phyloP scores from a whole-genome alignment of 2,888 invertebrate genomes.

The Nebria salina region DNA sequence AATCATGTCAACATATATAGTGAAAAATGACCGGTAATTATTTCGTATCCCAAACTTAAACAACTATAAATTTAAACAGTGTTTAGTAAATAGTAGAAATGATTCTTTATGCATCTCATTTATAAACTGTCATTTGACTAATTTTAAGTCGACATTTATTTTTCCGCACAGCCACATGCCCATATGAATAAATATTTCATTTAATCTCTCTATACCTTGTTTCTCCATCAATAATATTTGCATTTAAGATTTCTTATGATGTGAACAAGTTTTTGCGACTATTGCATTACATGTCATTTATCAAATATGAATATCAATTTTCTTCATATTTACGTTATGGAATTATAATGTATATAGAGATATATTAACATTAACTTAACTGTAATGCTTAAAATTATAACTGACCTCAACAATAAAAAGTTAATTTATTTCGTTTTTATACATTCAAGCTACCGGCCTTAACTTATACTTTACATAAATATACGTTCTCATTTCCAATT shows the following conservation, averaged over 20 bases:
- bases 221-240: background rate
- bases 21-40: background rate
- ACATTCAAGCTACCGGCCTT: background rate
- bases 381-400: background rate
- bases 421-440: background rate
- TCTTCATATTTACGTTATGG: background rate
- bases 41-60: too few species aligned
- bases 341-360: background rate
- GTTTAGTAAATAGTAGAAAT: background rate
- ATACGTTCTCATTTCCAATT: background rate
- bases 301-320: background rate
- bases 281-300: background rate
- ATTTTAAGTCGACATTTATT: background rate
- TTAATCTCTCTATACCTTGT: background rate
- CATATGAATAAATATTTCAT: background rate
- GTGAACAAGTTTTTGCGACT: background rate
- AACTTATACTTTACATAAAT: background rate
- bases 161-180: too few species aligned
- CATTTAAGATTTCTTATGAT: background rate
- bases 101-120: background rate
- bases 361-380: background rate
- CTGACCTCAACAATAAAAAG: background rate
- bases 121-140: background rate
- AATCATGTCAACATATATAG: background rate
- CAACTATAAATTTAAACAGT: background rate